Conservation (phyloP, 2,113 vertebrate species). For the Brachyistius frenatus region DNA sequence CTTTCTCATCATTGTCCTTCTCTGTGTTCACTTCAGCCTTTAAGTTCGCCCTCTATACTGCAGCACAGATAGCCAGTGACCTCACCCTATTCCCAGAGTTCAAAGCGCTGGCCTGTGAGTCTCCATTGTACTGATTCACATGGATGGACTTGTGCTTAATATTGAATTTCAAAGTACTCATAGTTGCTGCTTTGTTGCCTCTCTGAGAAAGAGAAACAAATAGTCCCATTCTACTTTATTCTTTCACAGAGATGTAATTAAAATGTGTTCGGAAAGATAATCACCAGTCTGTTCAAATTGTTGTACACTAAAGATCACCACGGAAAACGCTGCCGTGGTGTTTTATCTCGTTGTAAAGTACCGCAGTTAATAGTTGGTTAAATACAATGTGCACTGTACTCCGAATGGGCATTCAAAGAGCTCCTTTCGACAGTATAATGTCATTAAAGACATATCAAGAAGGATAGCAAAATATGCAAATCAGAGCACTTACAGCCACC, state of each 20-base stretch:
- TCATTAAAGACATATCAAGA: conserved; percentile 78
- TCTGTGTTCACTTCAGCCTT: conserved; percentile 78
- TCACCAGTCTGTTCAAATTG: conserved; percentile 34
- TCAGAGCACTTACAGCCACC: conserved; percentile 76
- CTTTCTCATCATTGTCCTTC: conserved; percentile 80
- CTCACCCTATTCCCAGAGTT: conserved; percentile 73
- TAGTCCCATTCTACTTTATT: conserved; percentile 27
- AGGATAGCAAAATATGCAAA: conserved; percentile 80
- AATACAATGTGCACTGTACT: conserved; percentile 22
- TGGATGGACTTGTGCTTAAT: conserved; percentile 62
- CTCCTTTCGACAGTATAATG: conserved; percentile 65
- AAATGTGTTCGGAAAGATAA: conserved; percentile 21
- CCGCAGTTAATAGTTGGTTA: conserved; percentile 33
- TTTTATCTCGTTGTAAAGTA: conserved; percentile 29
- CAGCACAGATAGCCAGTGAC: conserved; percentile 74
- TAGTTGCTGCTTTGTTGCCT: conserved; percentile 37
- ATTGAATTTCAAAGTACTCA: conserved; percentile 68
- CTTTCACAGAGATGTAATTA: conserved; percentile 24
- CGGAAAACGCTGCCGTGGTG: conserved; percentile 18
- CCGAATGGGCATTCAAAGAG: conserved; percentile 54
- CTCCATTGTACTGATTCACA: conserved; percentile 68
- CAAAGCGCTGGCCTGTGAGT: conserved; percentile 72
- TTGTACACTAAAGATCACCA: not conserved
- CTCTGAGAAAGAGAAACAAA: not conserved
- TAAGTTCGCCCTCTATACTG: conserved; percentile 73